phyloP scores from a whole-genome alignment of 2,113 vertebrate genomes.

The Nyctibius bracteatus region DNA sequence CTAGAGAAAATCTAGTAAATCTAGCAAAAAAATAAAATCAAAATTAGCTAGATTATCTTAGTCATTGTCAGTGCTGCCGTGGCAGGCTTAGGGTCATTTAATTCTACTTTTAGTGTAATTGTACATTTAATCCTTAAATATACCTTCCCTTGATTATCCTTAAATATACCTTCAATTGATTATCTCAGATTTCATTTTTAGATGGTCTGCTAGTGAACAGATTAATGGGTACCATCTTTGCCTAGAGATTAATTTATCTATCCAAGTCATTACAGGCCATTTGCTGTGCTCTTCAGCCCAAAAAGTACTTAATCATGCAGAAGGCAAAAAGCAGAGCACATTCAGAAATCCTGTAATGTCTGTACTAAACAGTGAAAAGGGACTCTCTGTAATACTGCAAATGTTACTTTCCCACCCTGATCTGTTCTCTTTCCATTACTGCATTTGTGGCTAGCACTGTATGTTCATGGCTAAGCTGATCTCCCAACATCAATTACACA shows the following conservation, averaged over 20 bases:
- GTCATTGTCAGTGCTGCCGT: neutral
- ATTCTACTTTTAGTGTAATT: conserved; percentile 49
- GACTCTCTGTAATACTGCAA: neutral
- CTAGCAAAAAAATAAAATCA: neutral
- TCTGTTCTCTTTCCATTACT: neutral
- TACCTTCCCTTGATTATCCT: conserved; percentile 21
- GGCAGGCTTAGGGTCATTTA: conserved; percentile 26
- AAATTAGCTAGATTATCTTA: neutral
- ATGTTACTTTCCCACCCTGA: neutral
- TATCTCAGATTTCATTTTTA: conserved; percentile 26
- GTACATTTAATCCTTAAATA: conserved; percentile 37
- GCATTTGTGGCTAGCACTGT: neutral
- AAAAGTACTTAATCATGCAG: conserved; percentile 38
- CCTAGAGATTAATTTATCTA: conserved; percentile 52
- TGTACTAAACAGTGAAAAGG: neutral
- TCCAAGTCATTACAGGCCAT: conserved; percentile 46
- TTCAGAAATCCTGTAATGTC: neutral
- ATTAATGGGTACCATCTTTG: conserved; percentile 27
- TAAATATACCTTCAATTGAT: conserved; percentile 27
- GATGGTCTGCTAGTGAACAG: neutral
- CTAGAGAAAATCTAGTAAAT: neutral
- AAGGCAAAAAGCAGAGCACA: conserved; percentile 36
- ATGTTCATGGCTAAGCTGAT: neutral
- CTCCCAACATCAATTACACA: neutral
- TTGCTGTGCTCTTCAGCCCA: conserved; percentile 17